These are phyloP conservation scores for Dicaeum eximium DNA, from an alignment of 2,113 vertebrate genomes.

Conservation along the genomic window DNA sequence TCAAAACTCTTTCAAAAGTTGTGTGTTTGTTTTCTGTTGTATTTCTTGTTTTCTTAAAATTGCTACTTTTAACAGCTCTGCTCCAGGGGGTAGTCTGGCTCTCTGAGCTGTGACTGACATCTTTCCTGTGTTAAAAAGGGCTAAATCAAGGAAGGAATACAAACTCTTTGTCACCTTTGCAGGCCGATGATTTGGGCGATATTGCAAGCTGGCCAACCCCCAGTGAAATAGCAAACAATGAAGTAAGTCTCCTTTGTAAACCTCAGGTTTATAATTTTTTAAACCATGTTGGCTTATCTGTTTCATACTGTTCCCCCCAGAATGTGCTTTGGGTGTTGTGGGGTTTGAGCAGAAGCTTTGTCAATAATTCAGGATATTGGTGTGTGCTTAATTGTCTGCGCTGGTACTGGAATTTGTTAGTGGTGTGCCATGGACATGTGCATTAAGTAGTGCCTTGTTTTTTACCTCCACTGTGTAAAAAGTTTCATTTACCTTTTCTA, in stretches of 20 bases:
- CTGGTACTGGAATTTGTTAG: neutral
- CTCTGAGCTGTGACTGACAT: neutral
- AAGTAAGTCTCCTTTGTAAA: slow-evolving; percentile 71
- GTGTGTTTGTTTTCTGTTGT: neutral
- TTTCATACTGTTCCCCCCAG: neutral
- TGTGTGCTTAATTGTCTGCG: neutral
- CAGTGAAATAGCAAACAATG: slow-evolving; percentile 87
- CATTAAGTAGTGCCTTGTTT: neutral
- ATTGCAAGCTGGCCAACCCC: slow-evolving; percentile 95
- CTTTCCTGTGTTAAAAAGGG: neutral
- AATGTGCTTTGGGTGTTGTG: neutral
- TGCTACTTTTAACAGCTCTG: neutral
- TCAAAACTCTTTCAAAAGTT: neutral
- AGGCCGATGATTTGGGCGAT: slow-evolving; percentile 90
- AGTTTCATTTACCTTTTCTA: neutral
- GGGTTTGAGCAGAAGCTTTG: neutral
- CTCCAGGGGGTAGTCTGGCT: neutral
- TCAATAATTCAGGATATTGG: neutral
- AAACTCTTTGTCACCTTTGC: slow-evolving; percentile 37
- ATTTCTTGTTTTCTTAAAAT: neutral
- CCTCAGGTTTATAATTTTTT: neutral
- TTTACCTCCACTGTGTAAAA: neutral
- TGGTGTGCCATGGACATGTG: accelerated
- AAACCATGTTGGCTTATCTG: neutral
- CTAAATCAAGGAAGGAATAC: neutral